A percentile compares a stretch with the other conserved stretches of the same genome.
These are phyloP conservation scores for pig (Sus scrofa) DNA, from an alignment of 2,113 vertebrate genomes.

Conservation along the genomic window DNA sequence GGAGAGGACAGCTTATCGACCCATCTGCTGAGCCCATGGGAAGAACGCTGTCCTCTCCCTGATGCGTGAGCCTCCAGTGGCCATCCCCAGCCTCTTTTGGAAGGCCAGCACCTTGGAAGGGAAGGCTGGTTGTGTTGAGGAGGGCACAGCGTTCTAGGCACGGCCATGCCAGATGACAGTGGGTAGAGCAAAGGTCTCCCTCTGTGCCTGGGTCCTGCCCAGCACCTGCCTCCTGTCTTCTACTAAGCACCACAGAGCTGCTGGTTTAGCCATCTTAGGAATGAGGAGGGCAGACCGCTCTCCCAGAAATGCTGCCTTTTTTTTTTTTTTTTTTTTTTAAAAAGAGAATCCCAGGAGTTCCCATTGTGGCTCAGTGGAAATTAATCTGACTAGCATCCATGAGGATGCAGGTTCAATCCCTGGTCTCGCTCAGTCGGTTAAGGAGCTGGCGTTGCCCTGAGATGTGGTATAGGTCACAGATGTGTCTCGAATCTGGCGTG, in stretches of 20 bases:
- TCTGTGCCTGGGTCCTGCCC: not conserved
- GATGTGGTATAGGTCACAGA: no score
- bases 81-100: not conserved
- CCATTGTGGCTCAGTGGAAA: no score
- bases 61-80: not conserved
- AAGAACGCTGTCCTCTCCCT: not conserved
- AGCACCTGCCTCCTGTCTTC: not conserved
- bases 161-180: no score
- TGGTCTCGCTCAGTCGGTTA: no score
- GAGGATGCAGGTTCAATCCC: no score
- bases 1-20: not conserved
- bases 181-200: not conserved
- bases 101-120: not conserved
- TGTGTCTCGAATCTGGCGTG: no score
- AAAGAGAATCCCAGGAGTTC: no score
- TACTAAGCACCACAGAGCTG: not conserved
- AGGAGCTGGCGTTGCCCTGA: no score
- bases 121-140: not conserved
- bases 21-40: not conserved
- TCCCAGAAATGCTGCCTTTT: not conserved
- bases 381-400: no score
- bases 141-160: accelerated
- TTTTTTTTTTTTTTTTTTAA: no score
- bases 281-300: not conserved
- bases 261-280: not conserved